These are phyloP conservation scores for Monodelphis domestica DNA, from an alignment of 2,797 vertebrate species.

Conservation along the genomic window DNA sequence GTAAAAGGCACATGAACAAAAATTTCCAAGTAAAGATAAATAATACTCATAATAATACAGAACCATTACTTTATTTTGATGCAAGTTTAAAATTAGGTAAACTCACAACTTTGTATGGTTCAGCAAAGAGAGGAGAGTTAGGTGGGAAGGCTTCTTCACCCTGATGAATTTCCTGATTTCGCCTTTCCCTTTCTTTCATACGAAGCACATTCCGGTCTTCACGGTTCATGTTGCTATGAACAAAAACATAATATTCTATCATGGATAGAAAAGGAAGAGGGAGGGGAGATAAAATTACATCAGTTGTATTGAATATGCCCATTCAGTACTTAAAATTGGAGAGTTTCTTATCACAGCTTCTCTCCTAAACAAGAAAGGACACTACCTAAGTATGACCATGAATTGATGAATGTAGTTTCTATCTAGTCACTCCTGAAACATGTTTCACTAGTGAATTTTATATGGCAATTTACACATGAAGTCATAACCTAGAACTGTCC, in stretches of 20 bases:
- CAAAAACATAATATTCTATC: conserved; percentile 79
- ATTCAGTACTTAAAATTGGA: neutral
- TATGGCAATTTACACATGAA: conserved; percentile 46
- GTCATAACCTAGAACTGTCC: conserved; percentile 58
- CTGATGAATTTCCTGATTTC: conserved; percentile 99
- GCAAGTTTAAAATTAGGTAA: conserved; percentile 69
- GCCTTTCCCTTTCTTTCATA: conserved; percentile 99
- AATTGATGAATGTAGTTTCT: conserved; percentile 13
- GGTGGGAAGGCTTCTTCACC: conserved; percentile 98
- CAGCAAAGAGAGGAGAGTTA: conserved; percentile 98
- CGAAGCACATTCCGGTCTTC: conserved; percentile 99
- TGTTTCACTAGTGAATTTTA: conserved; percentile 15
- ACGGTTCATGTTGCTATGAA: conserved; percentile 99
- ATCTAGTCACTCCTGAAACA: conserved; percentile 21
- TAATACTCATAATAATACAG: neutral
- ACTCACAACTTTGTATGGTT: conserved; percentile 99
- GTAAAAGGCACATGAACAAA: neutral
- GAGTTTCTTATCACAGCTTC: neutral
- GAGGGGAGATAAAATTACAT: neutral
- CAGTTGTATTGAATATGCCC: neutral
- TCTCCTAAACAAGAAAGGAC: neutral
- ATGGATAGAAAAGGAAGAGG: conserved; percentile 57
- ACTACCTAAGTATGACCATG: neutral
- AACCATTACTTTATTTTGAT: neutral
- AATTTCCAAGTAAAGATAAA: conserved; percentile 50